Base-by-base conservation (phyloP, 2,888 invertebrate genomes). In the Eupithecia abbreviata region DNA sequence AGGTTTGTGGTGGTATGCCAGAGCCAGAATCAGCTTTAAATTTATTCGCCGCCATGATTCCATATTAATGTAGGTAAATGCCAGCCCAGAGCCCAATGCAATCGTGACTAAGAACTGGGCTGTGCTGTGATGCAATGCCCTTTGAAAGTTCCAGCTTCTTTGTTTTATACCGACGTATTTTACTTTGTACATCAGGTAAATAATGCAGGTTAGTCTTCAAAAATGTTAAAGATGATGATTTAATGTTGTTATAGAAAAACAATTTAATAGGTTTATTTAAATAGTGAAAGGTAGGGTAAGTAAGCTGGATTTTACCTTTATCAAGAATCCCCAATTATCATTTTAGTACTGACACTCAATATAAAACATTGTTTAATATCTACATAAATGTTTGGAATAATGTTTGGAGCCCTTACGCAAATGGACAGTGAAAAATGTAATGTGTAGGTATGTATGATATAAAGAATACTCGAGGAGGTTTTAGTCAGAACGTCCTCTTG, bases 11-110 rank as follows among this genome's bases (percentile, higher is more conserved):
- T 71, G 62, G 73, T 77, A 75, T 55, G n/a, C 45, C 58, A 82
- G 82, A 82, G 77, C 77, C 71, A 82, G 82, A 82, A 78, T 77
- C 70, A 80, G 83, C 81, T 82, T 81, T 82, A 79, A 83, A 88
- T 89, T 88, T 85, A 86, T 87, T 84, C 71, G 30, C 42, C 83
- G 84, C 82, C 83, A 85, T 86, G 88, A 71, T 75, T 90, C 87
- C 88, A 89, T 91, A 90, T 89, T 87, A 90, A 91, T 88, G 86
- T 84, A 86, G 88, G 89, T 90, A 90, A 90, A 89, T 87, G 88
- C 87, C 86, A 89, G 87, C 89, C 55, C 89, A 67, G 67, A 43
- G 43, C 67, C 87, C 90, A 89, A 89, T 90, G 82, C 85, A 82
- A 82, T 92, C 90, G 90, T 92, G 93, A 92, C 90, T 90, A 90